Conservation (phyloP, 2,888 invertebrate genomes). For the Dendrolimus houi region DNA sequence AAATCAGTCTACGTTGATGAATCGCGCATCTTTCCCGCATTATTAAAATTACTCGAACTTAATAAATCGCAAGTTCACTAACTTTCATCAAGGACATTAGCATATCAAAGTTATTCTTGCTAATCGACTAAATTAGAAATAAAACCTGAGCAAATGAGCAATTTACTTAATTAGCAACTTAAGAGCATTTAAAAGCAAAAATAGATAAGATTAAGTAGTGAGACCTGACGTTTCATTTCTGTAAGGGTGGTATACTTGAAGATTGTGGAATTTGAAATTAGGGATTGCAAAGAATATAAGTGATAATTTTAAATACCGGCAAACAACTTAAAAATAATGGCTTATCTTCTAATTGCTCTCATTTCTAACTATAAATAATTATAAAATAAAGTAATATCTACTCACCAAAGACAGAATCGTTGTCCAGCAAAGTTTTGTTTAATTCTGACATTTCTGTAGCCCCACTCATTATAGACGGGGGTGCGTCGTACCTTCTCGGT, state of each 20-base stretch:
- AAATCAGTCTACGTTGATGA: too few species aligned
- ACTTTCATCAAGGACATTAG: neutral
- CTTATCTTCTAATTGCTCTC: too few species aligned
- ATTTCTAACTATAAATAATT: too few species aligned
- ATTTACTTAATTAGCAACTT: neutral
- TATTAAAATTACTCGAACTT: neutral
- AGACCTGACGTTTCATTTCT: too few species aligned
- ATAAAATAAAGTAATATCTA: slow-evolving; percentile 10
- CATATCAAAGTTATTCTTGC: neutral
- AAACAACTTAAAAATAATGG: too few species aligned
- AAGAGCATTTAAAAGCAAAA: neutral
- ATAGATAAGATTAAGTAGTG: too few species aligned
- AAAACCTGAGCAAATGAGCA: neutral
- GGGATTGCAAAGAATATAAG: too few species aligned
- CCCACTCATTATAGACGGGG: slow-evolving; percentile 81
- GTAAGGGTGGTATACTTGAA: too few species aligned
- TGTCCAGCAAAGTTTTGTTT: slow-evolving; percentile 87
- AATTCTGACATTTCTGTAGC: slow-evolving; percentile 89
- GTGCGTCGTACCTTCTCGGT: slow-evolving; percentile 85
- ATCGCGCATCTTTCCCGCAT: too few species aligned
- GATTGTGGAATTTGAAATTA: too few species aligned
- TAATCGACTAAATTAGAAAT: neutral
- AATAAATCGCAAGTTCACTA: slow-evolving; percentile 1
- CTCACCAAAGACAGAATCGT: slow-evolving; percentile 87
- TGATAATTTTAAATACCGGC: too few species aligned